Evolutionary conservation across 2,888 invertebrate species (phyloP).

Genomic region (Diaphora mendica): DNA sequence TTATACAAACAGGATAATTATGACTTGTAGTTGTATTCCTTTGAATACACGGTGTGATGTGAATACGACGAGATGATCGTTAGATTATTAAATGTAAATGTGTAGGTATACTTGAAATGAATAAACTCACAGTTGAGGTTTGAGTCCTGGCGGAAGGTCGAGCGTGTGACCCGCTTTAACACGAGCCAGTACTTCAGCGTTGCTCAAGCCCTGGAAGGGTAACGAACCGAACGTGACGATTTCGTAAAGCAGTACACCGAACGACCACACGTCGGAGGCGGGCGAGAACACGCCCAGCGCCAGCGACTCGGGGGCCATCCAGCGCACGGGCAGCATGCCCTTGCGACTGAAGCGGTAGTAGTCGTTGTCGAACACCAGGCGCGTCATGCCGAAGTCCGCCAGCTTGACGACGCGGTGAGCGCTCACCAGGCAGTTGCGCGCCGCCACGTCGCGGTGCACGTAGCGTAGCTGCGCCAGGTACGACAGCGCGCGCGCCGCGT

Average conservation of each 20-base stretch:
- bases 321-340: conserved; percentile 95
- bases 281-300: conserved; percentile 93
- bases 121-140: conserved; percentile 90
- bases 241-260: conserved; percentile 94
- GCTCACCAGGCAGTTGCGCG: conserved; percentile 92
- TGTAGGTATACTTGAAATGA: not conserved
- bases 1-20: too few relatives aligned
- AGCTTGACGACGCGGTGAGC: conserved; percentile 91
- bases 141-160: conserved; percentile 91
- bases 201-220: conserved; percentile 95
- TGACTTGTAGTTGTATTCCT: too few relatives aligned
- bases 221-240: conserved; percentile 96
- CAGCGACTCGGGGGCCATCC: conserved; percentile 97
- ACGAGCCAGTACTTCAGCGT: conserved; percentile 93
- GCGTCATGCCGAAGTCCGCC: conserved; percentile 97
- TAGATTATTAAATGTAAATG: not conserved
- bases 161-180: conserved; percentile 92
- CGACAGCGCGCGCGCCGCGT: conserved; percentile 93
- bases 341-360: conserved; percentile 96
- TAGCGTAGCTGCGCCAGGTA: conserved; percentile 94
- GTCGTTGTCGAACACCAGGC: conserved; percentile 94
- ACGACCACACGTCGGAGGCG: conserved; percentile 96
- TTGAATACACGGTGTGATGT: too few relatives aligned
- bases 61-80: too few relatives aligned
- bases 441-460: conserved; percentile 95